Base-by-base conservation (phyloP, 2,888 invertebrate genomes). In the Oegoconia quadripuncta region DNA sequence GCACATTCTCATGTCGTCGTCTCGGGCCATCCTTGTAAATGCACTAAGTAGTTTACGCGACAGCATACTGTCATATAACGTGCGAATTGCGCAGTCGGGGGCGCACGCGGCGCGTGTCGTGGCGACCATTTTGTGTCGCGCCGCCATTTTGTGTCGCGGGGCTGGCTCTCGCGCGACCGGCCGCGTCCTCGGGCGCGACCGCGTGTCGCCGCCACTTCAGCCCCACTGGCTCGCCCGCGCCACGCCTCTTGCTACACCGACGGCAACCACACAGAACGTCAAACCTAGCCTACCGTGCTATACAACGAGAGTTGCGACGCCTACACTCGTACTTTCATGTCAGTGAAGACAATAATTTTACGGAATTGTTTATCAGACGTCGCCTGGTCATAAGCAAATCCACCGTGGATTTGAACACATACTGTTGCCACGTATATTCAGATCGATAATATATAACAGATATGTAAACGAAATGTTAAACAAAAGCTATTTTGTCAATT, bases 161-260 rank as follows among this genome's bases (percentile, higher is more conserved):
- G 38, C 42, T 27, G 42, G 40, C 33, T 16, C 41, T 34, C 14
- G 37, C 27, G 36, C 23, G 38, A 17, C 39, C 33, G 44, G 52
- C 48, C 38, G 36, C 38, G 40, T 46, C 50, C 55, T 52, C 69
- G 51, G 79, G 79, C 50, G 77, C 82, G 47, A 81, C 80, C 52
- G 48, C 60, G 54, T 72, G 74, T 41, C 77, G 73, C 43, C 80
- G 74, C 78, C 83, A 76, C 60, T 65, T 69, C 55, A 75, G 70
- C 34, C 75, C 77, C 42, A 59, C 56, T 52, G 69, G 69, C 58
- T 51, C 48, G 46, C 68, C 69, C 58, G 50, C 48, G 46, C 68
- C 69, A 59, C 64, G 59, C 47, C 54, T 38, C 63, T 62, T 64
- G 69, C 80, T 73, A 69, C 63, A 22, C 35, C 13, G 53, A 59